These are phyloP conservation scores for Limnephilus lunatus DNA, from an alignment of 2,888 invertebrate genomes.

Conservation along the genomic window DNA sequence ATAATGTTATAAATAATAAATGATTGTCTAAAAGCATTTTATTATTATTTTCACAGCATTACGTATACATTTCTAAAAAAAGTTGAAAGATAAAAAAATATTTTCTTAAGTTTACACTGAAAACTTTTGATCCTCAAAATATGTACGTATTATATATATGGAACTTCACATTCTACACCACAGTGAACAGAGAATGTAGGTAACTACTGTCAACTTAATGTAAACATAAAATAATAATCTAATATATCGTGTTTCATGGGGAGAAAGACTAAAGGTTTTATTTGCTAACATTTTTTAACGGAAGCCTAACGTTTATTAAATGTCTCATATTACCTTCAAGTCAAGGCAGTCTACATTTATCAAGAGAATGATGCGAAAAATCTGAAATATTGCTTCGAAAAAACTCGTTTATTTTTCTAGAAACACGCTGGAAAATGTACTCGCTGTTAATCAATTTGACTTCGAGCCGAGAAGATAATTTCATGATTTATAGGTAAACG, in stretches of 20 bases:
- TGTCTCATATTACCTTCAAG: constrained; percentile 57
- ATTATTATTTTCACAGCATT: not conserved
- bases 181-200: not conserved
- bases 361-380: constrained; percentile 66
- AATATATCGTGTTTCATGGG: not conserved
- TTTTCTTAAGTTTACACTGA: not conserved
- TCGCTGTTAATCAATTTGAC: constrained; percentile 65
- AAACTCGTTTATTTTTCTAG: constrained; percentile 63
- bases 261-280: not conserved
- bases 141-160: not conserved
- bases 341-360: constrained; percentile 64
- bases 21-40: constrained; percentile 51
- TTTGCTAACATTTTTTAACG: not conserved
- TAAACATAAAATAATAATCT: not conserved
- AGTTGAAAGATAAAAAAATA: not conserved
- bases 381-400: constrained; percentile 63
- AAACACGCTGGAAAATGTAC: constrained; percentile 63
- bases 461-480: constrained; percentile 58
- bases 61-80: not conserved
- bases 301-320: constrained; percentile 16
- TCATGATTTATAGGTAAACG: constrained; percentile 60
- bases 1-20: constrained; percentile 56
- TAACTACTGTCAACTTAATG: not conserved
- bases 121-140: not conserved
- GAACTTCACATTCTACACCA: not conserved